phyloP scores from a whole-genome alignment of 1,140 invertebrate species.

The Telenomus remus region DNA sequence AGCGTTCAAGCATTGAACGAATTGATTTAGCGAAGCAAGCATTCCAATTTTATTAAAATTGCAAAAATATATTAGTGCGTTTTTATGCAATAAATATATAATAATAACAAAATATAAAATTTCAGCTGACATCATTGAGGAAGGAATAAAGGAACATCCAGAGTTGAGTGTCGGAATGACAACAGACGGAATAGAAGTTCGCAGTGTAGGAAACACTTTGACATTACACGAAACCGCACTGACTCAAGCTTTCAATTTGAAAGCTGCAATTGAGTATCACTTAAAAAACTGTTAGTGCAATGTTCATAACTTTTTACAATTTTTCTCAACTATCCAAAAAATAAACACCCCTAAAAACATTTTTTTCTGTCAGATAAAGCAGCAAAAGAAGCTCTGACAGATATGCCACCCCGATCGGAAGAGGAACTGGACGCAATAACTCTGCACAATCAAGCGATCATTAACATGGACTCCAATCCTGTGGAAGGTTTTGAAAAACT shows the following conservation, averaged over 20 bases:
- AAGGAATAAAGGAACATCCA: slow-evolving; percentile 96
- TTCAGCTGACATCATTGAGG: slow-evolving; percentile 95
- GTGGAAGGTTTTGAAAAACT: slow-evolving; percentile 97
- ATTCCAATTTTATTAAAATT: no score
- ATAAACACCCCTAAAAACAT: no score
- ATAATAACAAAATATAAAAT: no score
- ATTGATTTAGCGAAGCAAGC: no score
- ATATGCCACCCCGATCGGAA: slow-evolving; percentile 97
- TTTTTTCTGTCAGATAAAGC: slow-evolving; percentile 81
- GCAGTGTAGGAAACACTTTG: slow-evolving; percentile 97
- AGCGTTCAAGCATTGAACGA: no score
- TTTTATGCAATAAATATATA: no score
- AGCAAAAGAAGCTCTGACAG: slow-evolving; percentile 94
- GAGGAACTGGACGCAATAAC: slow-evolving; percentile 99
- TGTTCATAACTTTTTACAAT: not conserved
- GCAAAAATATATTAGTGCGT: no score
- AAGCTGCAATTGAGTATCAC: slow-evolving; percentile 98
- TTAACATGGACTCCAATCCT: slow-evolving; percentile 93
- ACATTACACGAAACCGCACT: slow-evolving; percentile 97
- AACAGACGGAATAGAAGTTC: slow-evolving; percentile 97
- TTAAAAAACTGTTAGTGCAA: slow-evolving; percentile 88
- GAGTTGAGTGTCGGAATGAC: slow-evolving; percentile 98
- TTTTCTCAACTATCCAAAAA: no score
- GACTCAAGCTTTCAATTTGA: slow-evolving; percentile 98
- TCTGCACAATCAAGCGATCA: slow-evolving; percentile 97